Evolutionary conservation across 1,140 invertebrate genomes (phyloP).

Genomic region (Psix sp.): DNA sequence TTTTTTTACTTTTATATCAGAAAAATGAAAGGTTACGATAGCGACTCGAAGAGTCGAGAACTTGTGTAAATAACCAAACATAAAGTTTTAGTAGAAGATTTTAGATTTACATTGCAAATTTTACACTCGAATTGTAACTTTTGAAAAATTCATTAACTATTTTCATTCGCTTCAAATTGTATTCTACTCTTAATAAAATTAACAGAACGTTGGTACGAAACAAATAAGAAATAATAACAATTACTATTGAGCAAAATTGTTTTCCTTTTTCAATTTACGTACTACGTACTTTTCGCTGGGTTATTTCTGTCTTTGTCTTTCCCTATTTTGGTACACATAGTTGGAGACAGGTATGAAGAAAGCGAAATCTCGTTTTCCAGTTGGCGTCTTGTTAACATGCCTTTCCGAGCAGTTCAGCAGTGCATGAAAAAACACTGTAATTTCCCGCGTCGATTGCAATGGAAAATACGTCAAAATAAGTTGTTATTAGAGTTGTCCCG

Average conservation of each 20-base stretch:
- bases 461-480: constrained; percentile 35
- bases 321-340: constrained; percentile 52
- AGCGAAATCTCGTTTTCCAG: constrained; percentile 60
- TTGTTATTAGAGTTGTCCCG: constrained; percentile 33
- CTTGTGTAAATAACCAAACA: no score
- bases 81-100: no score
- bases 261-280: constrained; percentile 37
- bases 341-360: constrained; percentile 57
- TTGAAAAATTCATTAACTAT: no score
- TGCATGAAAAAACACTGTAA: constrained; percentile 55
- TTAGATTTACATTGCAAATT: no score
- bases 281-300: background rate
- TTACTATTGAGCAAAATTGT: constrained; percentile 52
- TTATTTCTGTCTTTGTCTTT: constrained; percentile 18
- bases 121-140: no score
- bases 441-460: constrained; percentile 42
- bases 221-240: constrained; percentile 52
- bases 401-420: constrained; percentile 39
- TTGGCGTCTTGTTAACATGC: constrained; percentile 60
- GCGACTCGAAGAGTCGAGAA: no score
- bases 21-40: no score
- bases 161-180: no score
- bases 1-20: no score
- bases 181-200: no score
- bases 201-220: no score